phyloP scores from a whole-genome alignment of 2,113 vertebrate species.

The Hymenochirus boettgeri region DNA sequence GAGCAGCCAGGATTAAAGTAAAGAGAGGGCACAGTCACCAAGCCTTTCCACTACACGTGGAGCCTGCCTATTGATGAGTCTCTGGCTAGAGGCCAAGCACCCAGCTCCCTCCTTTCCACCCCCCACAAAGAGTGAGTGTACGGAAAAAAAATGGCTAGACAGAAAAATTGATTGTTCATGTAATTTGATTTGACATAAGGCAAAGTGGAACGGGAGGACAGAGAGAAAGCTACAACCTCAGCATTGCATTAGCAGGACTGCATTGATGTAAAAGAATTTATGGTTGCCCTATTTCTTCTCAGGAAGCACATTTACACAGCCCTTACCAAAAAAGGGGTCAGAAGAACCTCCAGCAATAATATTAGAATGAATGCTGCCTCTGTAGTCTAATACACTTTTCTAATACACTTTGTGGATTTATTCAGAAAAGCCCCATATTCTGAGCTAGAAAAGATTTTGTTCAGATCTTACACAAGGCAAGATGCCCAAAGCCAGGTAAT shows the following conservation, averaged over 20 bases:
- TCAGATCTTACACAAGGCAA: constrained; percentile 29
- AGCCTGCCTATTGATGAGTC: constrained; percentile 42
- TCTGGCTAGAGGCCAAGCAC: constrained; percentile 40
- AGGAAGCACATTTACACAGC: background rate
- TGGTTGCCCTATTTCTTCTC: constrained; percentile 29
- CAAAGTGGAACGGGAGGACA: constrained; percentile 49
- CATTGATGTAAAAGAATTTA: constrained; percentile 11
- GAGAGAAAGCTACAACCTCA: constrained; percentile 48
- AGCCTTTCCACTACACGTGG: constrained; percentile 32
- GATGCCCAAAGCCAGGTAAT: constrained; percentile 12
- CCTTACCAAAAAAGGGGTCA: constrained; percentile 42
- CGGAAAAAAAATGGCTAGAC: constrained; percentile 46
- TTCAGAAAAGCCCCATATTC: constrained; percentile 18
- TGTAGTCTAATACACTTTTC: constrained; percentile 42
- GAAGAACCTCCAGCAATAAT: constrained; percentile 3
- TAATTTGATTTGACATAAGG: constrained; percentile 49
- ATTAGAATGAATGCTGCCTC: background rate
- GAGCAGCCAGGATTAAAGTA: constrained; percentile 28
- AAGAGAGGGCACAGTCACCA: constrained; percentile 35
- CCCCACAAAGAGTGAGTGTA: background rate
- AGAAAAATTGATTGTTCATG: constrained; percentile 54
- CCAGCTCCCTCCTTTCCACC: constrained; percentile 30
- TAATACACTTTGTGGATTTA: constrained; percentile 33
- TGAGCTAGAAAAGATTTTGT: constrained; percentile 20
- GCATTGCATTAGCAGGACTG: constrained; percentile 29